Conservation (phyloP, 30 jellyfish, hydroid and myxozoan genomes). For the Catostylus mosaicus region DNA sequence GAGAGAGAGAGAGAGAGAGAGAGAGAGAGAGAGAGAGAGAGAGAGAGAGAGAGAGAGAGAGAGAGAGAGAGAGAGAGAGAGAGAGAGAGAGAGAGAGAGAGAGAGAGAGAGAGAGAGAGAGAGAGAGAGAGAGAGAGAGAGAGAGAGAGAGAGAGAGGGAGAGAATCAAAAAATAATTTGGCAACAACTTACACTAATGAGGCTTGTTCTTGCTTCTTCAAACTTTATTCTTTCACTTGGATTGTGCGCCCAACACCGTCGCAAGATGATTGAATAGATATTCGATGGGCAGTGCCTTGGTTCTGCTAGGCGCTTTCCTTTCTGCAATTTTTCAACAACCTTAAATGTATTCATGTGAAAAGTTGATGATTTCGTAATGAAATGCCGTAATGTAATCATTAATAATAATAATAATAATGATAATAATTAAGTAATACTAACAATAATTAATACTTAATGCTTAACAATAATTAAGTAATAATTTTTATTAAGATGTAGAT, state of each 20-base stretch:
- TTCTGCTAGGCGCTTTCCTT: constrained; percentile 74
- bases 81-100: not conserved
- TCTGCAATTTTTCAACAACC: constrained; percentile 77
- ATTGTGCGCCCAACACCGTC: constrained; percentile 73
- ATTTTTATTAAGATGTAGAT: too few relatives aligned
- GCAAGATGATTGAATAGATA: constrained; percentile 72
- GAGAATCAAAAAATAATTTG: too few relatives aligned
- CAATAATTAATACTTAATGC: too few relatives aligned
- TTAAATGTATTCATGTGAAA: too few relatives aligned
- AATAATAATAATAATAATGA: too few relatives aligned
- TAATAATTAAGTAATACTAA: too few relatives aligned
- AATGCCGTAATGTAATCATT: too few relatives aligned
- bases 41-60: constrained; percentile 8
- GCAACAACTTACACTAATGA: constrained; percentile 42
- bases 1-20: constrained; percentile 15
- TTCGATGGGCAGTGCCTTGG: constrained; percentile 88
- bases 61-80: constrained; percentile 16
- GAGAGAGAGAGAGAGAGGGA: constrained; percentile 1
- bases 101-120: not conserved
- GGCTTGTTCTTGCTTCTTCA: constrained; percentile 53
- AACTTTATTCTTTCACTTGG: constrained; percentile 78
- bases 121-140: constrained; percentile 3
- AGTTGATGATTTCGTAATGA: not conserved
- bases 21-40: constrained; percentile 15
- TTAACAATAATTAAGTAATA: too few relatives aligned